phyloP scores from a whole-genome alignment of 1,140 invertebrate species.

The Ephestia elutella region DNA sequence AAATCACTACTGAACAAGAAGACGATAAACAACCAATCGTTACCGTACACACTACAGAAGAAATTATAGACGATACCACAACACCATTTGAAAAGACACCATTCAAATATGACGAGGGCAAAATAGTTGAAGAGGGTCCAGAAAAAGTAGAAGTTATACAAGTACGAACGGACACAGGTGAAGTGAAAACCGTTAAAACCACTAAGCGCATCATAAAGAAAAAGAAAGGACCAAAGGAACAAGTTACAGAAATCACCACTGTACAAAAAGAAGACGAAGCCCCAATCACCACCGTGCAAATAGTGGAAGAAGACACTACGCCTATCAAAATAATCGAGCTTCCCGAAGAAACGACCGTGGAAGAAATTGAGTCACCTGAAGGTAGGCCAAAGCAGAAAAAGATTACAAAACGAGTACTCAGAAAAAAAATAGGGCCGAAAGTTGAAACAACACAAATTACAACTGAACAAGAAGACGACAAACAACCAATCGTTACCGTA shows the following conservation, averaged over 20 bases:
- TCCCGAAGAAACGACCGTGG: constrained; percentile 25
- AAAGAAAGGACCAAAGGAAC: constrained; percentile 55
- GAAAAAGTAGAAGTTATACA: constrained; percentile 65
- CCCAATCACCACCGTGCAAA: constrained; percentile 45
- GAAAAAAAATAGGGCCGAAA: constrained; percentile 29
- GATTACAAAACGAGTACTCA: constrained; percentile 28
- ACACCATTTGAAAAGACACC: too few species aligned
- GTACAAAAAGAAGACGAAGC: constrained; percentile 66
- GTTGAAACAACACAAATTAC: constrained; percentile 34
- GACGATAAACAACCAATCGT: too few species aligned
- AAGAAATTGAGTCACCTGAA: constrained; percentile 34
- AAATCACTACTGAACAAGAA: too few species aligned
- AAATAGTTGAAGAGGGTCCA: constrained; percentile 39
- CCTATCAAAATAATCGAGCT: constrained; percentile 9
- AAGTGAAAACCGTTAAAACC: constrained; percentile 43
- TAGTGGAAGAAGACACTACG: constrained; percentile 13
- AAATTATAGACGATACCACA: constrained; percentile 26
- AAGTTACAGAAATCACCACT: constrained; percentile 67
- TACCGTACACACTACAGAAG: constrained; percentile 24
- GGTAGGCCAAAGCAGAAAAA: constrained; percentile 24
- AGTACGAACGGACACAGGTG: constrained; percentile 50
- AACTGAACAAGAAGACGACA: constrained; percentile 35
- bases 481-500: constrained; percentile 22
- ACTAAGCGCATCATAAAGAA: constrained; percentile 58
- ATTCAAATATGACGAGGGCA: constrained; percentile 28